Evolutionary conservation across 2,888 invertebrate species (phyloP).

Genomic region (Rhopalosiphum nymphaeae): DNA sequence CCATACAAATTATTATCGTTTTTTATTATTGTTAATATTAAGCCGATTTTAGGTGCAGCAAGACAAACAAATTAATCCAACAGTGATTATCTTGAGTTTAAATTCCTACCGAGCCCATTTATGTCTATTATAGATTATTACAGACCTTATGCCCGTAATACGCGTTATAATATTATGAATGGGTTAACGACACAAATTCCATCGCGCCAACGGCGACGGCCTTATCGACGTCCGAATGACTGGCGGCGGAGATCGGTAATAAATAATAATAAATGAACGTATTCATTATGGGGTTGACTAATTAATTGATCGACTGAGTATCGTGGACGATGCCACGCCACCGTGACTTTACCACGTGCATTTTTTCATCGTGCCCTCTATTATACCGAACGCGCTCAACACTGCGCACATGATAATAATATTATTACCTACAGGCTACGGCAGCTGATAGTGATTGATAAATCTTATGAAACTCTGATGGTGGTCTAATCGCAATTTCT

Average conservation of each 20-base stretch:
- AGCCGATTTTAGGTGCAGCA: neutral
- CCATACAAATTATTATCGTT: neutral
- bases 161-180: neutral
- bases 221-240: neutral
- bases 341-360: neutral
- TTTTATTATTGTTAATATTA: neutral
- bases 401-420: neutral
- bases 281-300: conserved; percentile 18
- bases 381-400: neutral
- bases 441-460: neutral
- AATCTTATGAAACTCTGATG: neutral
- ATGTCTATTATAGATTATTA: neutral
- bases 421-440: neutral
- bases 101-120: neutral
- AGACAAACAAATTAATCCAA: neutral
- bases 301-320: conserved; percentile 18
- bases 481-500: conserved; percentile 7
- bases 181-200: neutral
- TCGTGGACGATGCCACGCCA: neutral
- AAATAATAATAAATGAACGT: conserved; percentile 21
- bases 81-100: neutral
- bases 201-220: neutral
- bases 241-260: neutral
- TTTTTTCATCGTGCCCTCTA: neutral
- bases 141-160: neutral